phyloP scores from a whole-genome alignment of 1,140 invertebrate genomes.

The Bombus pyrosoma region DNA sequence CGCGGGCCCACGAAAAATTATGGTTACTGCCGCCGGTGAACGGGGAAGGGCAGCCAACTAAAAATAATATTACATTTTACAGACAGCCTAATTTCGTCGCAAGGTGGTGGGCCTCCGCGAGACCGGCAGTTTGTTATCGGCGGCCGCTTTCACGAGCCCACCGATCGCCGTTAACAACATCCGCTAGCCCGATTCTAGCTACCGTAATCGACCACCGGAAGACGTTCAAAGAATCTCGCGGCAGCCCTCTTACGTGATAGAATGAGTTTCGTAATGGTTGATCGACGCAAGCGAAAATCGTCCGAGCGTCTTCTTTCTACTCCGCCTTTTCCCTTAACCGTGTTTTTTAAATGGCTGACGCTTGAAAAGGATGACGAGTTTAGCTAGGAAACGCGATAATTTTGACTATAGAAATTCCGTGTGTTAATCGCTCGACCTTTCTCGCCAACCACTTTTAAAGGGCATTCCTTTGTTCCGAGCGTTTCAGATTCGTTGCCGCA shows the following conservation, averaged over 20 bases:
- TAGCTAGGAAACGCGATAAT: background rate
- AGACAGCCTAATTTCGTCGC: conserved; percentile 75
- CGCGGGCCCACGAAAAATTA: conserved; percentile 76
- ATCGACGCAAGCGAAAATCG: background rate
- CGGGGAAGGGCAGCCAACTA: conserved; percentile 70
- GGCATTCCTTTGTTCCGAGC: conserved; percentile 44
- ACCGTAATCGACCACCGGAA: conserved; percentile 74
- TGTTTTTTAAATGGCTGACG: background rate
- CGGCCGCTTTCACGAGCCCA: conserved; percentile 33
- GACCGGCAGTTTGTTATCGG: conserved; percentile 57
- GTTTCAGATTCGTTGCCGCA: background rate
- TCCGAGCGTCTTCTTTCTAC: too few species aligned
- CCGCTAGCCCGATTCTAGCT: conserved; percentile 64
- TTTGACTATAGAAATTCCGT: conserved; percentile 27
- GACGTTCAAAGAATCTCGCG: conserved; percentile 67
- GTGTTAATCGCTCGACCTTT: conserved; percentile 36
- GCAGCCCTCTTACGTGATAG: conserved; percentile 57
- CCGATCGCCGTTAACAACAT: conserved; percentile 59
- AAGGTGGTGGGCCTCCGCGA: conserved; percentile 48
- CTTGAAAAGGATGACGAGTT: background rate
- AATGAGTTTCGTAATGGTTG: background rate
- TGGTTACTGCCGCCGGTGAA: conserved; percentile 76
- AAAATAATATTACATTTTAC: conserved; percentile 80
- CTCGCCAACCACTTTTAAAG: conserved; percentile 71
- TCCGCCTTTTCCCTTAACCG: background rate